Conservation (phyloP, 2,888 invertebrate genomes). For the Drosophila emarginata region DNA sequence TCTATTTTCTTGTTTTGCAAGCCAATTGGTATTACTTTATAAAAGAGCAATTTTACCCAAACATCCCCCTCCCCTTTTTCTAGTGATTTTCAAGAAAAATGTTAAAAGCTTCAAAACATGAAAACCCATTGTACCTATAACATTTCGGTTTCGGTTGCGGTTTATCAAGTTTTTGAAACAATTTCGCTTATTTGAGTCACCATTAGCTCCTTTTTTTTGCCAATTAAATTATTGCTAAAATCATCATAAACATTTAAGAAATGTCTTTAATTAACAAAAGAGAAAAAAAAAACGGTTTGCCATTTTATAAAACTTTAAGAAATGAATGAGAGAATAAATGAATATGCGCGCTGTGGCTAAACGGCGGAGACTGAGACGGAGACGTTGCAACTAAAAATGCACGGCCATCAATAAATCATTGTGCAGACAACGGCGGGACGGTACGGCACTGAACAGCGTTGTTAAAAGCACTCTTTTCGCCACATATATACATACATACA, state of each 20-base stretch:
- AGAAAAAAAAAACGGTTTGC: too few species aligned
- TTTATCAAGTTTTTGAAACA: too few species aligned
- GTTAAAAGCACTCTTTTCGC: constrained; percentile 60
- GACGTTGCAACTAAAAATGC: constrained; percentile 57
- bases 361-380: constrained; percentile 6
- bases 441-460: constrained; percentile 28
- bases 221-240: too few species aligned
- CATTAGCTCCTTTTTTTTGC: too few species aligned
- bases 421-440: constrained; percentile 59
- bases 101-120: neutral
- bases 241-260: neutral
- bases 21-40: neutral
- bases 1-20: neutral
- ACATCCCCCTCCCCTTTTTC: neutral
- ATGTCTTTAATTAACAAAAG: neutral
- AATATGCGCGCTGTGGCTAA: neutral
- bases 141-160: neutral
- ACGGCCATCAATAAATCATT: constrained; percentile 72
- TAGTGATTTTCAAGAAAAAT: too few species aligned
- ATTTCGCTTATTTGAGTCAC: too few species aligned
- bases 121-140: too few species aligned
- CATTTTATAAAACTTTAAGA: constrained; percentile 27
- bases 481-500: constrained; percentile 18
- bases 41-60: neutral
- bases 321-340: constrained; percentile 7